Base-by-base conservation (phyloP, 2,113 vertebrate species). In the Anhinga anhinga region DNA sequence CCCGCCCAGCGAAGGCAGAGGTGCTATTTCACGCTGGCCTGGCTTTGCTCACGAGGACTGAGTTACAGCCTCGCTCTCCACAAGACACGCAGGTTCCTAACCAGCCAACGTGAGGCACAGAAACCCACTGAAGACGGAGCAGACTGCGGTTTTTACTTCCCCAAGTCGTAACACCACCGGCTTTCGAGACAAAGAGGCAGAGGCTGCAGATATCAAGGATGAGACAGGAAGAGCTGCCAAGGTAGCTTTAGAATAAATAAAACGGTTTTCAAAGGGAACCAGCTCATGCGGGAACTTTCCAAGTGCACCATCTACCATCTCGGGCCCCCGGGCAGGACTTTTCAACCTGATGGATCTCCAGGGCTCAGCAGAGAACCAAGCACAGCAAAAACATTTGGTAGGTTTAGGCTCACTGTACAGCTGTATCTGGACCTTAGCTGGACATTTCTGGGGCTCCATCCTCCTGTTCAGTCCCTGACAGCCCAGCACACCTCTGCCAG, bases 241-340 rank as follows among this genome's bases (percentile, higher is more conserved):
- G 21, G 80, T 5, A 49, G 63, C 63, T 32, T 21, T 9, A 26
- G 20, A 10, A 56, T 27, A 47, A 40, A 30, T 9, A 3, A 12
- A 29, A 16, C 2, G 2, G 19, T 42, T 53, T 38, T 40, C 1
- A 4, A 61, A 63, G 42, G 40, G 36, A 63, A 49, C 12, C 36
- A 15, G 47, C 56, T 49, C 49, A 3, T 1, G 32, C 2, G 32
- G 56, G 49, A 63, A 5, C 25, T 36, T 21, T 30, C 17, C 5
- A 2, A 56, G 21, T 0, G 2, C 8, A 58, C 16, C 45, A 25
- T 2, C 32, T 27, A 10, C 50, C 23, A 25, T 6, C 47, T 10
- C 5, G 38, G 14, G 65, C 34, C 12, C 23, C 1, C 1, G 21
- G 47, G 38, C 67, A 42, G 32, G 3, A 4, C 40, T 55, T 26